phyloP scores from a whole-genome alignment of 1,140 invertebrate genomes.

The Trigoniulus corallinus region DNA sequence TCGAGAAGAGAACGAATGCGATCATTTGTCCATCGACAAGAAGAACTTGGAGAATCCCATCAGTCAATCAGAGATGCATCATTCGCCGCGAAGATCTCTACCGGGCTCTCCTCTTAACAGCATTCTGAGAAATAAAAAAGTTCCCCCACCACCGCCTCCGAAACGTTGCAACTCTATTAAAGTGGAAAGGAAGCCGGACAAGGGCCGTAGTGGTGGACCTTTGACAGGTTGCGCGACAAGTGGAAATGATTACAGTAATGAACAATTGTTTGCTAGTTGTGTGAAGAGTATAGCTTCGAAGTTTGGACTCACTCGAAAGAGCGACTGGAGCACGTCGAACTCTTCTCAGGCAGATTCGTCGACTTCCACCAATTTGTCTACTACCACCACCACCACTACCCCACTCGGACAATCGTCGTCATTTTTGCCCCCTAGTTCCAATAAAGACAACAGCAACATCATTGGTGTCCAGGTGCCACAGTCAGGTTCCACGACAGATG shows the following conservation, averaged over 20 bases:
- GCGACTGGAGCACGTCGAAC: conserved; percentile 2
- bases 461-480: no score
- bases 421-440: neutral
- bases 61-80: neutral
- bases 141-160: conserved; percentile 68
- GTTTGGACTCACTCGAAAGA: conserved; percentile 22
- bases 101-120: conserved; percentile 15
- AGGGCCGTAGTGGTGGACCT: neutral
- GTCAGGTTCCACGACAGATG: no score
- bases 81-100: conserved; percentile 7
- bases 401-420: conserved; percentile 10
- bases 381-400: no score
- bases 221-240: neutral
- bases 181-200: conserved; percentile 7
- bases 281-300: conserved; percentile 28
- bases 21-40: neutral
- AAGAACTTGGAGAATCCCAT: neutral
- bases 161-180: conserved; percentile 42
- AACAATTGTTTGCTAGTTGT: conserved; percentile 28
- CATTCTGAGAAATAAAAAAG: conserved; percentile 30
- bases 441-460: conserved; percentile 1
- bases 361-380: conserved; percentile 1
- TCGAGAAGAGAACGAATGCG: conserved; percentile 1
- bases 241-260: conserved; percentile 11
- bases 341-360: conserved; percentile 4